Evolutionary conservation across 2,888 invertebrate species (phyloP).

Genomic region (Horisme vitalbata): DNA sequence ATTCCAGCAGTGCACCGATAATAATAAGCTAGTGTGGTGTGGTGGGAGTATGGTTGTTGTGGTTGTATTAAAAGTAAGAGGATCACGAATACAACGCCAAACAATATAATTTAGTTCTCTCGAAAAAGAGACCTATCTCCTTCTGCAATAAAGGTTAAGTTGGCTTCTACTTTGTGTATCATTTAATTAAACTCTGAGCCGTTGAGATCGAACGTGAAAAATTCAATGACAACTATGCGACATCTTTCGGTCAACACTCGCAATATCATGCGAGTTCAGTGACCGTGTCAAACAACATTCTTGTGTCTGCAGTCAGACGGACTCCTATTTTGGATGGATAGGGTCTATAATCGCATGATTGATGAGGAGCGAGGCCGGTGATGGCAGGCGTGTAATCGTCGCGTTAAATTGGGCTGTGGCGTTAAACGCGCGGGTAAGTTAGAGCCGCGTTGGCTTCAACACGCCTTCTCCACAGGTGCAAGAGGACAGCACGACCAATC

Average conservation of each 20-base stretch:
- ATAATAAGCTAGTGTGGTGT: too few species aligned
- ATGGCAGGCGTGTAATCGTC: conserved; percentile 52
- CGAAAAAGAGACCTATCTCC: too few species aligned
- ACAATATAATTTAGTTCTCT: too few species aligned
- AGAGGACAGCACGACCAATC: too few species aligned
- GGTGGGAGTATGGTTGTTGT: too few species aligned
- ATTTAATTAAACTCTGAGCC: too few species aligned
- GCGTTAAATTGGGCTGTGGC: conserved; percentile 50
- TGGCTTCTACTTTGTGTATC: too few species aligned
- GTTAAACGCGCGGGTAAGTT: conserved; percentile 30
- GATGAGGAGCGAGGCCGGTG: conserved; percentile 17
- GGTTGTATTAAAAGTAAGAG: too few species aligned
- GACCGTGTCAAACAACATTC: conserved; percentile 9
- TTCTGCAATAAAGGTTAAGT: too few species aligned
- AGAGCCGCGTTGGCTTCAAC: conserved; percentile 13
- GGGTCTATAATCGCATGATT: conserved; percentile 8
- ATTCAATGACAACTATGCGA: conserved; percentile 1
- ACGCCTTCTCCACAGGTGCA: too few species aligned
- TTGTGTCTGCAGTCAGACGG: not conserved
- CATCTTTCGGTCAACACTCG: conserved; percentile 12
- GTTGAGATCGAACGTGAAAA: not conserved
- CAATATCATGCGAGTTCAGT: conserved; percentile 19
- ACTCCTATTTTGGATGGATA: not conserved
- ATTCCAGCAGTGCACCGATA: too few species aligned
- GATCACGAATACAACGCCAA: too few species aligned